Conservation (phyloP, 1,140 invertebrate genomes). For the Grapholita molesta region DNA sequence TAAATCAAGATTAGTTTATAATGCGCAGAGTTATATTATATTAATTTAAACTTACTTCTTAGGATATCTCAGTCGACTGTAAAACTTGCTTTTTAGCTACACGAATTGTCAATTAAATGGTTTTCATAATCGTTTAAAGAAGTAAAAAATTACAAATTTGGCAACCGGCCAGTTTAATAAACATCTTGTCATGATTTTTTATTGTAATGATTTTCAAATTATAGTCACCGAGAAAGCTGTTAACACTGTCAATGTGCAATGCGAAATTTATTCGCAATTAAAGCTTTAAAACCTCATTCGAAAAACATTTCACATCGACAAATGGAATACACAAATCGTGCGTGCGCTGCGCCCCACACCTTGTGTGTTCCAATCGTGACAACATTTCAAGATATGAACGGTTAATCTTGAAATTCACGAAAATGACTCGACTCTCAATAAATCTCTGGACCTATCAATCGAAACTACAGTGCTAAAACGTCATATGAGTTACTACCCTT, state of each 20-base stretch:
- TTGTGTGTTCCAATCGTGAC: neutral
- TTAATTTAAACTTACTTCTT: too few species aligned
- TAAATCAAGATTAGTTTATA: neutral
- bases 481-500: neutral
- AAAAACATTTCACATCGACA: neutral
- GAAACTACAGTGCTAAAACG: neutral
- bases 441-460: neutral
- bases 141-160: neutral
- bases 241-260: neutral
- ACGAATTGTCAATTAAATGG: neutral
- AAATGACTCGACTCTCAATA: neutral
- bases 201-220: conserved; percentile 1
- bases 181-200: neutral
- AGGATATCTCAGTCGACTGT: neutral
- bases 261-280: neutral
- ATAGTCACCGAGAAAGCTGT: neutral
- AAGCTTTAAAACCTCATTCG: neutral
- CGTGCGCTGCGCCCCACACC: neutral
- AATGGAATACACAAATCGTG: neutral
- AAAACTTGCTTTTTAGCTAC: neutral
- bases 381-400: neutral
- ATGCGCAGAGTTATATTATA: neutral
- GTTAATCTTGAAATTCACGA: neutral
- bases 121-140: neutral
- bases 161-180: neutral